Conservation (phyloP, 2,888 invertebrate species). For the Watsonalla binaria region DNA sequence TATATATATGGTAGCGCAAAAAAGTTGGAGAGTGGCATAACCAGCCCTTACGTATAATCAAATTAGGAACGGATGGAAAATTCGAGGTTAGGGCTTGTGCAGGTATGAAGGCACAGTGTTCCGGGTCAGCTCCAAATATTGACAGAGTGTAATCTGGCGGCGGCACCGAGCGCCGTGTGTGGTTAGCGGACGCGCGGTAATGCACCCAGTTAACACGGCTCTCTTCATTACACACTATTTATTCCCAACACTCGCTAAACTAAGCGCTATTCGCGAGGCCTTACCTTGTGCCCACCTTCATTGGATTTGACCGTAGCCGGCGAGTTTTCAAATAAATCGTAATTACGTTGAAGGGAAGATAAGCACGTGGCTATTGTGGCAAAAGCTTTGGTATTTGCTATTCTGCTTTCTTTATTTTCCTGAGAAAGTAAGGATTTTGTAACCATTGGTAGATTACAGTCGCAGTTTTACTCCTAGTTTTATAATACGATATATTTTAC, state of each 20-base stretch:
- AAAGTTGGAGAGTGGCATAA: no score
- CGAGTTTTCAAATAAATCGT: background rate
- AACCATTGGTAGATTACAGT: no score
- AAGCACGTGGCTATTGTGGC: background rate
- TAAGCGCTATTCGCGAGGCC: constrained; percentile 63
- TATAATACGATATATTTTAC: no score
- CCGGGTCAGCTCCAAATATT: constrained; percentile 57
- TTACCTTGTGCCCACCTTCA: constrained; percentile 12
- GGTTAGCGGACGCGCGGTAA: constrained; percentile 67
- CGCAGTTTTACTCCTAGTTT: no score
- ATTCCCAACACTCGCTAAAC: constrained; percentile 42
- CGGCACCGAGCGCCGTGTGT: constrained; percentile 38
- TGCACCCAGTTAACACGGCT: constrained; percentile 60
- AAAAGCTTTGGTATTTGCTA: background rate
- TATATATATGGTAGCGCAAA: no score
- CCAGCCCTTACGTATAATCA: no score
- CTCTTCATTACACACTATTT: constrained; percentile 65
- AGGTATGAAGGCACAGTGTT: constrained; percentile 1
- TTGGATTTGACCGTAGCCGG: background rate
- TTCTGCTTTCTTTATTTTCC: constrained; percentile 10
- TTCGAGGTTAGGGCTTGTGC: background rate
- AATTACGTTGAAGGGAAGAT: background rate
- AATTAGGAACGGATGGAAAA: no score
- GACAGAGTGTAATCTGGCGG: constrained; percentile 68
- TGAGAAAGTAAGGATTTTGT: background rate